Percentiles rank a stretch among this genome's conserved stretches.
phyloP scores from a whole-genome alignment of 2,797 vertebrate species.

The Neosilurus hyrtlii region DNA sequence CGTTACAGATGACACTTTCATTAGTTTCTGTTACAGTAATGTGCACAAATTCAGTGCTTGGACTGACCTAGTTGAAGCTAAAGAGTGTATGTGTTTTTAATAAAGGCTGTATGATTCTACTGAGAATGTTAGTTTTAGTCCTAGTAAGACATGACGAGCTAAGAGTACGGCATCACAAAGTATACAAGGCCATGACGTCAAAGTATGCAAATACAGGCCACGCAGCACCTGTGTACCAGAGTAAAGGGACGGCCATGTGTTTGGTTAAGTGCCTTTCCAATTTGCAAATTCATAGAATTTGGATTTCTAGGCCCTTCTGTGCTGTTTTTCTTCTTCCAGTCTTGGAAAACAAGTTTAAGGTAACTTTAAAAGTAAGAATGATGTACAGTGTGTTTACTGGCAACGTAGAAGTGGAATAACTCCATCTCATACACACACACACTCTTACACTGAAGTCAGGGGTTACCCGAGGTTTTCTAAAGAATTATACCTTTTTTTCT shows the following conservation, averaged over 20 bases:
- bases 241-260: not conserved
- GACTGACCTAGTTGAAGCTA: slow-evolving; percentile 7
- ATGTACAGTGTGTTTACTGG: not conserved
- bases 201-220: not conserved
- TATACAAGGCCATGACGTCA: not conserved
- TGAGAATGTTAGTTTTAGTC: not conserved
- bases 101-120: not conserved
- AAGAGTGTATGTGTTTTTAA: not conserved
- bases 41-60: slow-evolving; percentile 2
- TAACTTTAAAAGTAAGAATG: not conserved
- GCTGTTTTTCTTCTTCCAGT: not conserved
- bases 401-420: not conserved
- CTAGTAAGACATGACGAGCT: not conserved
- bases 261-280: not conserved
- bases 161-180: not conserved
- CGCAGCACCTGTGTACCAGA: not conserved
- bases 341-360: not conserved
- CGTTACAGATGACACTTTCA: slow-evolving; percentile 12
- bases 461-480: not conserved
- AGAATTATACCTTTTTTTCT: not conserved
- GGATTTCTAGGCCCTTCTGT: not conserved
- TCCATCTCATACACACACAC: not conserved
- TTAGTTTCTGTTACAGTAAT: not conserved
- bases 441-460: not conserved
- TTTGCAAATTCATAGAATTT: not conserved